A percentile compares a stretch with the other conserved stretches of the same genome.
phyloP scores from a whole-genome alignment of 2,797 vertebrate genomes.

The Rhincodon typus region DNA sequence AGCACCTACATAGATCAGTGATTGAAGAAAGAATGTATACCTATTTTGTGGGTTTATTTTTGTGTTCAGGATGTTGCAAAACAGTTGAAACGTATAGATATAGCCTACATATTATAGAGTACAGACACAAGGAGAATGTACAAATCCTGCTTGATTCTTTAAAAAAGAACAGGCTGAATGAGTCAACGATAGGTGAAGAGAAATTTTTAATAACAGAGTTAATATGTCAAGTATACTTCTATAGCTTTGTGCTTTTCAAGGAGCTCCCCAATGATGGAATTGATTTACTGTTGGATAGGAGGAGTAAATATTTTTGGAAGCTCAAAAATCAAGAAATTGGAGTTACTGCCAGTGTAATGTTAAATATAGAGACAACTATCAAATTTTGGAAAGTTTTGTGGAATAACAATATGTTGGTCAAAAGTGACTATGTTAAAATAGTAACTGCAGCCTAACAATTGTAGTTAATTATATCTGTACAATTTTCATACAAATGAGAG shows the following conservation, averaged over 20 bases:
- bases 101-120: neutral
- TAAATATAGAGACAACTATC: neutral
- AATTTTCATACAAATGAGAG: conserved; percentile 28
- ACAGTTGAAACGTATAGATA: neutral
- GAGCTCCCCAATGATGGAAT: neutral
- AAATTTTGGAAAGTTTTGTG: neutral
- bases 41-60: neutral
- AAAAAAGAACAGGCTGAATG: neutral
- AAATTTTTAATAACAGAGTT: neutral
- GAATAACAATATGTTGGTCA: neutral
- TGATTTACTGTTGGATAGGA: neutral
- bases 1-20: neutral
- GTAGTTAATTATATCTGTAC: neutral
- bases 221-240: neutral
- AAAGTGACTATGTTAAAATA: neutral
- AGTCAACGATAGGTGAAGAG: neutral
- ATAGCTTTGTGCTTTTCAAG: neutral
- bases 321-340: neutral
- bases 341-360: neutral
- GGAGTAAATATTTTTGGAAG: neutral
- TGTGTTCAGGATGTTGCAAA: neutral
- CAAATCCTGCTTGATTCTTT: neutral
- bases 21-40: neutral
- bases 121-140: neutral
- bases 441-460: neutral